Conservation (phyloP, 53 echinoderm and acorn worm species). For the Paracentrotus lividus region DNA sequence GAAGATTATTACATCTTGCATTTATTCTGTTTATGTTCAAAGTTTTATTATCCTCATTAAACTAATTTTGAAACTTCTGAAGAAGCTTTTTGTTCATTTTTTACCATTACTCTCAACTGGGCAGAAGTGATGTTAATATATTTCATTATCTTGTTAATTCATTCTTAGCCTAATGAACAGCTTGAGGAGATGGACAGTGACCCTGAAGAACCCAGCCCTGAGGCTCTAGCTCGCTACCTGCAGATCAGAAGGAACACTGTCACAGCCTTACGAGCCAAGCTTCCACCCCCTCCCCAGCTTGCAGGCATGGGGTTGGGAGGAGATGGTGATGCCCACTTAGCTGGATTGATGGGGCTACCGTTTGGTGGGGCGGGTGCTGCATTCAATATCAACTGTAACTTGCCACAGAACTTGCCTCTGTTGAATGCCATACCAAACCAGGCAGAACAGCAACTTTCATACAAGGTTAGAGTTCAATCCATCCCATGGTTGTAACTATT, state of each 20-base stretch:
- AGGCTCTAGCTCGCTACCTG: conserved; percentile 85
- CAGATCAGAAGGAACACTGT: conserved; percentile 89
- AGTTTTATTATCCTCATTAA: too few relatives aligned
- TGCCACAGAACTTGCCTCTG: conserved; percentile 93
- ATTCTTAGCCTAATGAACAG: conserved; percentile 70
- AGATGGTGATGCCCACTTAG: conserved; percentile 52
- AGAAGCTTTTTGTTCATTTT: too few relatives aligned
- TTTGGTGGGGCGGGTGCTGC: conserved; percentile 68
- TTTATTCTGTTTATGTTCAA: too few relatives aligned
- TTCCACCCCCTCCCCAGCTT: conserved; percentile 68
- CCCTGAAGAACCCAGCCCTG: conserved; percentile 90
- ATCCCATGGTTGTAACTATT: too few relatives aligned
- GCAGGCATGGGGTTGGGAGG: conserved; percentile 55
- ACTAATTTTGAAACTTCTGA: too few relatives aligned
- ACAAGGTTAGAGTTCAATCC: conserved; percentile 93
- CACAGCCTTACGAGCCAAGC: conserved; percentile 79
- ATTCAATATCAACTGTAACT: conserved; percentile 71
- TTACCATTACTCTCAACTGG: too few relatives aligned
- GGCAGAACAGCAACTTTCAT: conserved; percentile 80
- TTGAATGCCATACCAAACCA: conserved; percentile 72
- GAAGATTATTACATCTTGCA: too few relatives aligned
- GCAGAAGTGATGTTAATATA: not conserved
- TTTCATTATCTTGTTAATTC: not conserved
- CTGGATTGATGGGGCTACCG: conserved; percentile 64
- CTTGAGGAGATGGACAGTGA: conserved; percentile 94